Percentiles rank a stretch among this genome's conserved stretches.
These are phyloP conservation scores for Apotomis capreana DNA, from an alignment of 2,888 invertebrate genomes.

Conservation along the genomic window DNA sequence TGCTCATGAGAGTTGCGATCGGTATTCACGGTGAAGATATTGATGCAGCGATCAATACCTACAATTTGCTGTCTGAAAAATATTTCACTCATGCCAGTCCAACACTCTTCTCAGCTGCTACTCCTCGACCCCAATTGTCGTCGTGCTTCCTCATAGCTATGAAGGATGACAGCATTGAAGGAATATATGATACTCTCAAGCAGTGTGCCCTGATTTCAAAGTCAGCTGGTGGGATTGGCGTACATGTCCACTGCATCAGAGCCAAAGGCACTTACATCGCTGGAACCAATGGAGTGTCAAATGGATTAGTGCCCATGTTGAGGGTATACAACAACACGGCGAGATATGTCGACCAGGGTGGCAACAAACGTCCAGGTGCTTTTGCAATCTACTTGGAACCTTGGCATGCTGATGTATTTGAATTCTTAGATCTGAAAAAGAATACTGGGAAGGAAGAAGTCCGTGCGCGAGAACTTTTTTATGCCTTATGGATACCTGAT, in stretches of 20 bases:
- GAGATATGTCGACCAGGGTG: constrained; percentile 98
- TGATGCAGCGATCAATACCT: constrained; percentile 96
- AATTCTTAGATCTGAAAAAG: constrained; percentile 96
- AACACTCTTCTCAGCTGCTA: constrained; percentile 97
- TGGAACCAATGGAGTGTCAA: constrained; percentile 97
- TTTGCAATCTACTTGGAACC: constrained; percentile 99
- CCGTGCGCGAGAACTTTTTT: constrained; percentile 97
- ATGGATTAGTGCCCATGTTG: constrained; percentile 98
- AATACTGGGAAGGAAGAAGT: constrained; percentile 98
- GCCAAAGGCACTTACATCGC: constrained; percentile 95
- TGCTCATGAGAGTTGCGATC: constrained; percentile 98
- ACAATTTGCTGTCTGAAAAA: constrained; percentile 96
- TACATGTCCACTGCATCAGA: constrained; percentile 97
- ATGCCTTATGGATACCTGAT: constrained; percentile 99
- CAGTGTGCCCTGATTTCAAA: constrained; percentile 98
- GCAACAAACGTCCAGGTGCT: constrained; percentile 98
- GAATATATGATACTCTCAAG: constrained; percentile 95
- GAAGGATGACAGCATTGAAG: constrained; percentile 97
- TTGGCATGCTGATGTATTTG: constrained; percentile 99
- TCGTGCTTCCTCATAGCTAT: constrained; percentile 98
- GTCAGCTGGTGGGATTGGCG: constrained; percentile 98
- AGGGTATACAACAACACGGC: constrained; percentile 98
- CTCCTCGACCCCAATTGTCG: constrained; percentile 94
- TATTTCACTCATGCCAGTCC: constrained; percentile 99
- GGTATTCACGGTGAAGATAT: constrained; percentile 98